Evolutionary conservation across 1,140 invertebrate genomes (phyloP), one percentile per base, ranked within the genome.

Genomic region (Uloborus diversus): DNA sequence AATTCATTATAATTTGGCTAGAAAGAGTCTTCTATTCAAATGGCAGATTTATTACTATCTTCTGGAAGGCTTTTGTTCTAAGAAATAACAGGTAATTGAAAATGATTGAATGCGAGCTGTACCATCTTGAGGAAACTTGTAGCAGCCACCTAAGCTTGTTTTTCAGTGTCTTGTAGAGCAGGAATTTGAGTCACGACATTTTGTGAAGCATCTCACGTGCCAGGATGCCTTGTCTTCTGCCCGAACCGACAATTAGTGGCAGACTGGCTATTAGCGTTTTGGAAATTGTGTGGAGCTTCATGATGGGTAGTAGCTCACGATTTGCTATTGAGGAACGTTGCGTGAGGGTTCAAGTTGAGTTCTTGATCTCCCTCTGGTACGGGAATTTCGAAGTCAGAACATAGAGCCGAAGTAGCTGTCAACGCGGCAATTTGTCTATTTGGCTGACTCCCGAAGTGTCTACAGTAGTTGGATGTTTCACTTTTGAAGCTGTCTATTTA

Each of bases 241-340:
- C 61, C 28, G 49, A 71, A 71, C 69, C 30, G 23, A 71, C 32
- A 71, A 71, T 71, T 71, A 71, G 69, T 71, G 69, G 53, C 69
- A 71, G 69, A 71, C 32, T 59, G 69, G 69, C 33, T 71, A 71
- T 71, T 71, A 71, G 66, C 35, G 69, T 59, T 28, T 47, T 32
- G 32, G 47, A 59, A 59, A 56, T 56, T 56, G 25, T 27, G 51
- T 17, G n/a, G 66, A 42, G 37, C 37, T 47, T 68, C 66, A 69
- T 59, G 69, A 59, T 71, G 32, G 30, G 69, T 56, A 51, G 69
- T 71, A 71, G 69, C 69, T 71, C 69, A 71, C 69, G 69, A 71
- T 59, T 71, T 71, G 20, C 56, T 59, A 27, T 57, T 71, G 53
- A 23, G 37, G 32, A n/a, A 59, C 27, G 47, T 42, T 27, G 69